phyloP scores from a whole-genome alignment of 2,797 vertebrate genomes.

The Falco peregrinus region DNA sequence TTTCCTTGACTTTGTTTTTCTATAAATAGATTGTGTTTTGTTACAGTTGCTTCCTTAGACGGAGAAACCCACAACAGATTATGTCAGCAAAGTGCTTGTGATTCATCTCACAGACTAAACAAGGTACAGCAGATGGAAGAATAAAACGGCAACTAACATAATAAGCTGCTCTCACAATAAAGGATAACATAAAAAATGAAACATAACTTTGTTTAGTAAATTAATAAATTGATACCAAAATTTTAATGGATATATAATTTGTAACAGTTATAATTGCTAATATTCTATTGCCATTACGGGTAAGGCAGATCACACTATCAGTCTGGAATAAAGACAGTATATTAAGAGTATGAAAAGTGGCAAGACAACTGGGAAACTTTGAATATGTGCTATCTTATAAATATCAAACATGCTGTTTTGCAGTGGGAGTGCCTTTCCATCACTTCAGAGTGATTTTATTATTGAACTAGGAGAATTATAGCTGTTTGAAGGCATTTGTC shows the following conservation, averaged over 20 bases:
- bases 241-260: not conserved
- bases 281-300: not conserved
- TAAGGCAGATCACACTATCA: not conserved
- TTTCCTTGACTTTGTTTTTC: not conserved
- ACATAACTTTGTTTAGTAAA: not conserved
- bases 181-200: not conserved
- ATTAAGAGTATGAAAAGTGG: not conserved
- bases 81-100: conserved; percentile 37
- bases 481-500: not conserved
- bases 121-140: conserved; percentile 54
- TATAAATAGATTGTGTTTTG: conserved; percentile 44
- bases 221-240: not conserved
- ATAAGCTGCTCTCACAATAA: not conserved
- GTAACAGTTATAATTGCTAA: not conserved
- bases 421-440: not conserved
- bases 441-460: not conserved
- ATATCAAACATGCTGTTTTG: not conserved
- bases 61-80: conserved; percentile 14
- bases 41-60: conserved; percentile 61
- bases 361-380: not conserved
- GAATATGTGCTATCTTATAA: not conserved
- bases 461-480: not conserved
- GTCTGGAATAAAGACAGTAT: not conserved
- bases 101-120: conserved; percentile 47
- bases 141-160: not conserved